These are phyloP conservation scores for Planiliza haematocheilus DNA, from an alignment of 2,113 vertebrate species.

Conservation along the genomic window DNA sequence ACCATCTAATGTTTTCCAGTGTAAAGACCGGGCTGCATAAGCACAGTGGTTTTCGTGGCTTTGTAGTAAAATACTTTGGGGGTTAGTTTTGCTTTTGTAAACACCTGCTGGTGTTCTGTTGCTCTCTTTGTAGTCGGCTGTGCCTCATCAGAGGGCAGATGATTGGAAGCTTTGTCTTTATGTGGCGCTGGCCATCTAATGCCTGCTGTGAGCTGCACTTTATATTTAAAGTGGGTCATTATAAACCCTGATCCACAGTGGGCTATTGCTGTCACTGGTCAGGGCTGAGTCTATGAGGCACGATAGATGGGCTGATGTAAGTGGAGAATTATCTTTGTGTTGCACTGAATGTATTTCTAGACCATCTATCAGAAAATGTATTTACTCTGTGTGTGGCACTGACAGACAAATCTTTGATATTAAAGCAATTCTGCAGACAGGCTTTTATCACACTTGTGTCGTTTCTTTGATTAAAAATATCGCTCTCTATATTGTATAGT, in stretches of 20 bases:
- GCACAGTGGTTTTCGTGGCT: slow-evolving; percentile 5
- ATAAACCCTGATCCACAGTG: slow-evolving; percentile 7
- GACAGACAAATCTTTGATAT: too few species aligned
- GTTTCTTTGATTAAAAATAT: too few species aligned
- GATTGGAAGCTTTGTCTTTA: slow-evolving; percentile 4
- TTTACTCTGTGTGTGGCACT: background rate
- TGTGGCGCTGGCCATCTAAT: slow-evolving; percentile 10
- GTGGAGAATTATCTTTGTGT: slow-evolving; percentile 6
- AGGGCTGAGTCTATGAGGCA: background rate
- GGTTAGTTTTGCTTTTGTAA: background rate
- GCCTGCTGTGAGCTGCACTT: slow-evolving; percentile 15
- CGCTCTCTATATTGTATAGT: too few species aligned
- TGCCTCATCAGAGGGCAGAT: slow-evolving; percentile 28
- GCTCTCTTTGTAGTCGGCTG: background rate
- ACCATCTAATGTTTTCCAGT: background rate
- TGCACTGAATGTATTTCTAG: background rate
- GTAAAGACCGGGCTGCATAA: background rate
- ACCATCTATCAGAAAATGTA: background rate
- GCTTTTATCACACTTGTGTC: too few species aligned
- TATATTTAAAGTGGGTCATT: slow-evolving; percentile 14
- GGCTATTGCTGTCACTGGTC: background rate
- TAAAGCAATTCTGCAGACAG: too few species aligned
- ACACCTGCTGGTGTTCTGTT: slow-evolving; percentile 8
- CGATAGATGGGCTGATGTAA: slow-evolving; percentile 3
- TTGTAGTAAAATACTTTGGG: background rate